phyloP scores from a whole-genome alignment of 2,113 vertebrate genomes.

The Pogona vitticeps region DNA sequence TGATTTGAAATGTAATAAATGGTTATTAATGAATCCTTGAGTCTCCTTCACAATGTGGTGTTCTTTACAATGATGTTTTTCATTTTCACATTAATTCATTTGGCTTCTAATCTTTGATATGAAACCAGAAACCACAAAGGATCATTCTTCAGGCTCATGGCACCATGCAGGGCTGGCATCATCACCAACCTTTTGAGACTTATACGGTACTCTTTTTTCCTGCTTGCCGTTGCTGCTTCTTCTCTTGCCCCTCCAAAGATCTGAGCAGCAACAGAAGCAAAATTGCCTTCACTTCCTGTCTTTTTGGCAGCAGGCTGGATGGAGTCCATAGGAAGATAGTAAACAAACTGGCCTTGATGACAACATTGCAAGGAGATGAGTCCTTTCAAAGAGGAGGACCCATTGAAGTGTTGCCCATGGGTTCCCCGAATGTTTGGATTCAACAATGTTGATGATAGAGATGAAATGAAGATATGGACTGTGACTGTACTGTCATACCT shows the following conservation, averaged over 20 bases:
- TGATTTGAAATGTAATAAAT: neutral
- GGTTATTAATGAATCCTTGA: neutral
- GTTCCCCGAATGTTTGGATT: neutral
- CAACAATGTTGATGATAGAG: neutral
- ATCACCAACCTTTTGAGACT: neutral
- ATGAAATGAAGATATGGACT: neutral
- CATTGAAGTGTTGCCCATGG: neutral
- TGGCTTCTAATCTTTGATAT: constrained; percentile 3
- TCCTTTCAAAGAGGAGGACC: neutral
- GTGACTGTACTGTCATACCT: neutral
- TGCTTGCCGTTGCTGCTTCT: neutral
- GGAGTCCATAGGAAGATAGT: neutral
- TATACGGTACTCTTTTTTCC: neutral
- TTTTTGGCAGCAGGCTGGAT: neutral
- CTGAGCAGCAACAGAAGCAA: no score
- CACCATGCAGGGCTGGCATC: no score
- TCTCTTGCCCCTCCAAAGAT: no score
- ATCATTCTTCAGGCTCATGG: constrained; percentile 17
- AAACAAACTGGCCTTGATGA: neutral
- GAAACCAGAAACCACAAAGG: constrained; percentile 8
- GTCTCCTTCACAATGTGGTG: neutral
- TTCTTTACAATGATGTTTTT: neutral
- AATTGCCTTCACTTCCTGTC: neutral
- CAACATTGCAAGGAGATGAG: neutral
- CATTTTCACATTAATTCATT: neutral